These are phyloP conservation scores for Temnothorax rugatulus DNA, from an alignment of 2,888 invertebrate species.

Conservation along the genomic window DNA sequence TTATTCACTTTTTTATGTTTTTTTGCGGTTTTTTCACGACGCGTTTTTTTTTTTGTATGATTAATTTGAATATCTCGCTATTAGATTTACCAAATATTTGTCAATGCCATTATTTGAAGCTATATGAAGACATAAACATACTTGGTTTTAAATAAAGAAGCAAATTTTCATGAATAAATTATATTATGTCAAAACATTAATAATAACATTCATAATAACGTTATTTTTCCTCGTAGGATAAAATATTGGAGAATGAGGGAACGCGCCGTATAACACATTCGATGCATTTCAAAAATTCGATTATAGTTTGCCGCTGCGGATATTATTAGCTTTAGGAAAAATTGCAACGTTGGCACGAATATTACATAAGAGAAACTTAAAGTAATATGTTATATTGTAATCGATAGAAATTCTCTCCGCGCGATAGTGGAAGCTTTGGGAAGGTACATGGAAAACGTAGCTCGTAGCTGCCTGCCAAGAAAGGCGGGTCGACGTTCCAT, in stretches of 20 bases:
- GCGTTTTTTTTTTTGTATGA: not conserved
- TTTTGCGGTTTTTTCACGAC: not conserved
- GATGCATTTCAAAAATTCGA: slow-evolving; percentile 1
- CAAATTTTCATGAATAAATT: slow-evolving; percentile 18
- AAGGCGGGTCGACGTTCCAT: not conserved
- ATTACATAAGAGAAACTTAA: not conserved
- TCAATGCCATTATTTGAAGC: not conserved
- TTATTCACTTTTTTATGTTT: not conserved
- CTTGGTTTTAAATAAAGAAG: not conserved
- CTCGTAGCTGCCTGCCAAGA: not conserved
- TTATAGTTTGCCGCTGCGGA: not conserved
- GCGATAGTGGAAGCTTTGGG: not conserved
- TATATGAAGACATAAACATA: not conserved
- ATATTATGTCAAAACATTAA: not conserved
- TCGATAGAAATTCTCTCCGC: slow-evolving; percentile 12
- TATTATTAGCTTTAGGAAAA: not conserved
- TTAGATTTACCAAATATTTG: not conserved
- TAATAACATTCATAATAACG: not conserved
- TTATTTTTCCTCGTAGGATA: not conserved
- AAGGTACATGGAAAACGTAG: slow-evolving; percentile 13
- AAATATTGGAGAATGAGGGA: not conserved
- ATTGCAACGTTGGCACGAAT: not conserved
- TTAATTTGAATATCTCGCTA: not conserved
- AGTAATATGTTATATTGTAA: not conserved
- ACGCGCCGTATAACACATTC: not conserved